Conservation (phyloP, 2,113 vertebrate species). For the Ammospiza caudacuta region DNA sequence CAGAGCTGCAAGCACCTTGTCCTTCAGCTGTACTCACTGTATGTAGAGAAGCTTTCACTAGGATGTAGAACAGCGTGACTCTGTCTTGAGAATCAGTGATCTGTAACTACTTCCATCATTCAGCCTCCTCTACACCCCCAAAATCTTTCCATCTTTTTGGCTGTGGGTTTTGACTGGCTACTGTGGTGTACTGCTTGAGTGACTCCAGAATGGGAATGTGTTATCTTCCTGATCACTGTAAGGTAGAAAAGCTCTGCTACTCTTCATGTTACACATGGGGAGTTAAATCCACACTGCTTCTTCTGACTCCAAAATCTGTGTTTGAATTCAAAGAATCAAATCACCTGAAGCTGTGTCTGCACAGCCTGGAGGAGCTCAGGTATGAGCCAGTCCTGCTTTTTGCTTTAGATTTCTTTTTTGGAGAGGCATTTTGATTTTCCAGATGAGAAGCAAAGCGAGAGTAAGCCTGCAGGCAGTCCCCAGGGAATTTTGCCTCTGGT, state of each 20-base stretch:
- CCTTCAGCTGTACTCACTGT: background rate
- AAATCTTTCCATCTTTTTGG: background rate
- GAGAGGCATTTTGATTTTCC: background rate
- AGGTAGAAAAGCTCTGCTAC: background rate
- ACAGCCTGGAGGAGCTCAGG: background rate
- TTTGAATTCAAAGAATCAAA: background rate
- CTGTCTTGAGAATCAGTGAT: background rate
- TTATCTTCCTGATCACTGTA: background rate
- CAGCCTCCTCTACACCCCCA: background rate
- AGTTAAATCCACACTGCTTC: background rate
- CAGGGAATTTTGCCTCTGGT: background rate
- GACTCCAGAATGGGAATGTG: background rate
- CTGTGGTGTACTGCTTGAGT: background rate
- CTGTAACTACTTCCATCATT: rapidly evolving
- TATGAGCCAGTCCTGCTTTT: background rate
- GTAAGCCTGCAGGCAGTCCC: background rate
- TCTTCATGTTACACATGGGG: background rate
- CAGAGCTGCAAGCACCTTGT: background rate
- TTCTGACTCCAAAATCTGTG: background rate
- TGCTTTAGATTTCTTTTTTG: background rate
- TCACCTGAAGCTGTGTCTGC: background rate
- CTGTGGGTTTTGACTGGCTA: background rate
- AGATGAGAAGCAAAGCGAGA: background rate
- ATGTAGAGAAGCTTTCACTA: background rate
- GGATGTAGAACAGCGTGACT: background rate